Base-by-base conservation (phyloP, 1,140 invertebrate species). In the Tyrophagus putrescentiae region DNA sequence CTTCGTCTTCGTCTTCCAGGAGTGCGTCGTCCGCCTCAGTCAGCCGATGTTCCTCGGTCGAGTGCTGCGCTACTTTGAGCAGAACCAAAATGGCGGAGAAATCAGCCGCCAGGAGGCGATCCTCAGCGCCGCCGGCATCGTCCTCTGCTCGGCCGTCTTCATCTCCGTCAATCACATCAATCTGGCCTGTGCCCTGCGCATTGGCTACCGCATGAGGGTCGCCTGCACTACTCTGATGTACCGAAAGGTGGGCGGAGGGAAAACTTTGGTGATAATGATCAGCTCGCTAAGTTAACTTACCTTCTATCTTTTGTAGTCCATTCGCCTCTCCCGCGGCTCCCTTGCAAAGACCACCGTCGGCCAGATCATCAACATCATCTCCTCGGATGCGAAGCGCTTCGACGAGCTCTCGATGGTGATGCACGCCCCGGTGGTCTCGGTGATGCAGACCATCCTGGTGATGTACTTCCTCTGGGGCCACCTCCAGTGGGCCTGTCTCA, bases 321-420 rank as follows among this genome's bases (percentile, higher is more conserved):
- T 78, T 45, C 67, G 70, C 34, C 63, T 78, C n/a, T 75, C 71
- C 61, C 72, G 73, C 64, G 79, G 77, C 1, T 80, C 84, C 9
- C 70, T 91, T 31, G 79, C 79, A 21, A 77, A 84, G 67, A 86
- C 84, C 3, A 85, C 85, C 2, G 78, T 80, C 39, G 89, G 90
- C 7, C 84, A 95, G 74, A 83, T 94, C 68, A 83, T 94, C 16
- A 96, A 94, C 72, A 76, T 95, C 3, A 76, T 96, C 62, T 90
- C 88, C 11, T 95, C 93, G 71, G 90, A 95, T 67, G 76, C 77
- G 1, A 73, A 72, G 58, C 65, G 76, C 62, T 78, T 78, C 70
- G 76, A 77, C 59, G 63, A 65, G 13, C 11, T 42, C 45, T 11
- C 50, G 3, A 44, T 65, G 1, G 61, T 62, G 29, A 21, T 65